Percentiles rank a stretch among this genome's conserved stretches.
Conservation (phyloP, 2,888 invertebrate species). For the Diloba caeruleocephala region DNA sequence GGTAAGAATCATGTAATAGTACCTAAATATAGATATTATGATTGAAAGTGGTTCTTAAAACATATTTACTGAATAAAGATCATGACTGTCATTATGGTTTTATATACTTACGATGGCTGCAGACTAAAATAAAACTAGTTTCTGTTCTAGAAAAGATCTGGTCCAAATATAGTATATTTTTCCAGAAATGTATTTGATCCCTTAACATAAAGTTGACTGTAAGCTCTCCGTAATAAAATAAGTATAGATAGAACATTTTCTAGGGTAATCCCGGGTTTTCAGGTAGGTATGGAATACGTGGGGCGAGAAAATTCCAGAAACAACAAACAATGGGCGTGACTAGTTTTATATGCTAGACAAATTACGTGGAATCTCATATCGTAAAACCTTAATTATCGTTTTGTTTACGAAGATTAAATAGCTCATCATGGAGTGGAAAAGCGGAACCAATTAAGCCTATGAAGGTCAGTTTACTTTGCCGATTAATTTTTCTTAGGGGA, state of each 20-base stretch:
- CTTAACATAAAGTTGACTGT: conserved; percentile 14
- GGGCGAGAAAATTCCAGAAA: conserved; percentile 21
- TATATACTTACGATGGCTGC: too few species aligned
- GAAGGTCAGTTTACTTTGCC: conserved; percentile 82
- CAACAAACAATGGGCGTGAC: conserved; percentile 12
- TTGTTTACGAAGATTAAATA: conserved; percentile 65
- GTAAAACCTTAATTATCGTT: conserved; percentile 61
- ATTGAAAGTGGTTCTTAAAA: too few species aligned
- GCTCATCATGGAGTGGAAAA: conserved; percentile 62
- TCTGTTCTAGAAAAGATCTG: too few species aligned
- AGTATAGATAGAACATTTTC: conserved; percentile 16
- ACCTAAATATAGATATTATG: too few species aligned
- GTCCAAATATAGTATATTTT: conserved; percentile 6
- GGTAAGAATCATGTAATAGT: background rate
- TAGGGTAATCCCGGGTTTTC: conserved; percentile 18
- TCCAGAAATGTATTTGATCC: conserved; percentile 15
- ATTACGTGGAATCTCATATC: conserved; percentile 41
- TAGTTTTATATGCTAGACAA: conserved; percentile 5
- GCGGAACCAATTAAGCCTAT: conserved; percentile 74
- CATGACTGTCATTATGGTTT: too few species aligned
- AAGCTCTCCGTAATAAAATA: conserved; percentile 23
- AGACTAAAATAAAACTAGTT: too few species aligned
- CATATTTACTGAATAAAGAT: background rate
- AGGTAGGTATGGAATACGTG: conserved; percentile 17
- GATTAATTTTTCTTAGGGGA: conserved; percentile 76